Percentiles rank a stretch among this genome's conserved stretches.
These are phyloP conservation scores for Scolopax mira DNA, from an alignment of 2,113 vertebrate genomes.

Conservation along the genomic window DNA sequence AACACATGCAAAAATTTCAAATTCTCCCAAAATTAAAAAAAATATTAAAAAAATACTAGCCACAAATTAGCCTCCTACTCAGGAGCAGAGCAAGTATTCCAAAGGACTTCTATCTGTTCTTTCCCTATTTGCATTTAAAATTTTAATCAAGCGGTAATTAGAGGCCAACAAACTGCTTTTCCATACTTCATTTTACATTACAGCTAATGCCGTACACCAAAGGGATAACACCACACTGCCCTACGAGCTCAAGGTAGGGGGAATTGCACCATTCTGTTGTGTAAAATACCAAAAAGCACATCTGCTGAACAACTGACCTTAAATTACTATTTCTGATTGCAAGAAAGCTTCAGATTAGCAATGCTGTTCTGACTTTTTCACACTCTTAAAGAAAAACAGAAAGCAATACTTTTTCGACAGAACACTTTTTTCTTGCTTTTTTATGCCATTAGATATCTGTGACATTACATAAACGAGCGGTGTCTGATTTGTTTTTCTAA, in stretches of 20 bases:
- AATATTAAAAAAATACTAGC: background rate
- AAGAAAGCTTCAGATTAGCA: conserved; percentile 56
- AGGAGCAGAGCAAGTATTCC: background rate
- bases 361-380: conserved; percentile 35
- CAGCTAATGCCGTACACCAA: conserved; percentile 23
- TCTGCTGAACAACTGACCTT: conserved; percentile 39
- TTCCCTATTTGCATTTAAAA: conserved; percentile 32
- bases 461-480: background rate
- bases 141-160: conserved; percentile 21
- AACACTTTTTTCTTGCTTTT: background rate
- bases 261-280: conserved; percentile 1
- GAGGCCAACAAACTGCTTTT: conserved; percentile 38
- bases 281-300: conserved; percentile 61
- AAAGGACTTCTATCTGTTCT: background rate
- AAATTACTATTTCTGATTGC: conserved; percentile 63
- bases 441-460: conserved; percentile 19
- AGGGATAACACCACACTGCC: conserved; percentile 14
- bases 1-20: background rate
- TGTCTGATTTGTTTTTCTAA: conserved; percentile 55
- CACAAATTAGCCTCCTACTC: background rate
- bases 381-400: conserved; percentile 41
- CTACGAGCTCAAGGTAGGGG: conserved; percentile 27
- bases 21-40: background rate
- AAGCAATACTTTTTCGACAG: conserved; percentile 14
- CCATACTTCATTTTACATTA: conserved; percentile 43